Evolutionary conservation across 2,888 invertebrate genomes (phyloP).

Genomic region (Pachycephus smyrnensis): DNA sequence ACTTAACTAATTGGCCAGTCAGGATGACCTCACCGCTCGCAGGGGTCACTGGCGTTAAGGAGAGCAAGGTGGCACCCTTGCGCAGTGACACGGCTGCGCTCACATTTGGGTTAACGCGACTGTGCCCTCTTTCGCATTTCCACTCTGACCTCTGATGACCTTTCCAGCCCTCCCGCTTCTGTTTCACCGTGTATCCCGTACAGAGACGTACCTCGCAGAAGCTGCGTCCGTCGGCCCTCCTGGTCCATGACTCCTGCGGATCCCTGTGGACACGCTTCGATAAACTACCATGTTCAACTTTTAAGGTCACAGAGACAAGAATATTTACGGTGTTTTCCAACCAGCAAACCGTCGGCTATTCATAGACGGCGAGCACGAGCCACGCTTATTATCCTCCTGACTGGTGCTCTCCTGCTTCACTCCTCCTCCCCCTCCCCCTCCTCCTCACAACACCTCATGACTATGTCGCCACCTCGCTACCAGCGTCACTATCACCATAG

Average conservation of each 20-base stretch:
- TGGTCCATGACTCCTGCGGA: neutral
- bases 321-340: neutral
- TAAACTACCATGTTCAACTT: neutral
- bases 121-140: neutral
- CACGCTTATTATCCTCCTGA: neutral
- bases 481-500: neutral
- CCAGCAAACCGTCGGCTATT: neutral
- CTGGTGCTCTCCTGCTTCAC: neutral
- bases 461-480: neutral
- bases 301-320: neutral
- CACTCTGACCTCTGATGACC: neutral
- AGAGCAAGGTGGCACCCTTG: constrained; percentile 21
- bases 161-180: neutral
- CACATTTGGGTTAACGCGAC: neutral
- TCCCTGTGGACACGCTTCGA: neutral
- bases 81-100: constrained; percentile 7
- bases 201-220: neutral
- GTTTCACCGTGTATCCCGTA: neutral
- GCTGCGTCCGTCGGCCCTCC: neutral
- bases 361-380: neutral
- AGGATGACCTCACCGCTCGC: neutral
- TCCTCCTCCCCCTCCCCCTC: neutral
- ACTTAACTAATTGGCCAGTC: neutral
- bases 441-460: neutral
- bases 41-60: constrained; percentile 12